Base-by-base conservation (phyloP, 2,888 invertebrate species). In the Cosmopolites sordidus region DNA sequence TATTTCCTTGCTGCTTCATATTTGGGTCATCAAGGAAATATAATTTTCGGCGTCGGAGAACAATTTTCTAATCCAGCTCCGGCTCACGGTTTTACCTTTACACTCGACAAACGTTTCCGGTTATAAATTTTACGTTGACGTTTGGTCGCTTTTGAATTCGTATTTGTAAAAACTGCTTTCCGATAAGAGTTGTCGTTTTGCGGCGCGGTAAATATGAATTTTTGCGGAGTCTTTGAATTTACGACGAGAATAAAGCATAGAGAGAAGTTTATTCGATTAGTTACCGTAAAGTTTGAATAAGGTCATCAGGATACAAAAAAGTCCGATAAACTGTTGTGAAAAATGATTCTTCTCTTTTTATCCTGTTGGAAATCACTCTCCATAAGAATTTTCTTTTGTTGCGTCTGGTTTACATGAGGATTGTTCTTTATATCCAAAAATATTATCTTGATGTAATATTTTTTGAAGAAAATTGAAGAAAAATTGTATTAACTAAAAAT, bases 41-140 rank as follows among this genome's bases (percentile, higher is more conserved):
- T 60, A 60, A 61, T 61, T 61, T 61, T 58, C 59, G 54, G 56
- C 60, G 54, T 59, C 58, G 53, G 38, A 46, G 61, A 54, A 54
- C 61, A 60, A 61, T 61, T 61, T 58, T 56, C 58, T 60, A 51
- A 55, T 58, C 55, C 55, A 45, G 33, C 43, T 52, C 50, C 37
- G n/a, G n/a, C 12, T 37, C 18, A 38, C 41, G 47, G 33, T 56
- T 30, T 46, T 53, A 50, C 53, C 52, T 56, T 45, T 56, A 46
- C 41, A 51, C 52, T 56, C 45, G 48, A 52, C 56, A 56, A 56
- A 56, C 53, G 53, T 56, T 53, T 50, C 47, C 45, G 45, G 27
- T 12, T 47, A 53, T 53, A 50, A 56, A 53, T 47, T 56, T 56
- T 43, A 49, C 37, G 42, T 14, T 38, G 42, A 48, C 17, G 14